phyloP scores from a whole-genome alignment of 1,140 invertebrate genomes.

The Drosophila chauvacae region DNA sequence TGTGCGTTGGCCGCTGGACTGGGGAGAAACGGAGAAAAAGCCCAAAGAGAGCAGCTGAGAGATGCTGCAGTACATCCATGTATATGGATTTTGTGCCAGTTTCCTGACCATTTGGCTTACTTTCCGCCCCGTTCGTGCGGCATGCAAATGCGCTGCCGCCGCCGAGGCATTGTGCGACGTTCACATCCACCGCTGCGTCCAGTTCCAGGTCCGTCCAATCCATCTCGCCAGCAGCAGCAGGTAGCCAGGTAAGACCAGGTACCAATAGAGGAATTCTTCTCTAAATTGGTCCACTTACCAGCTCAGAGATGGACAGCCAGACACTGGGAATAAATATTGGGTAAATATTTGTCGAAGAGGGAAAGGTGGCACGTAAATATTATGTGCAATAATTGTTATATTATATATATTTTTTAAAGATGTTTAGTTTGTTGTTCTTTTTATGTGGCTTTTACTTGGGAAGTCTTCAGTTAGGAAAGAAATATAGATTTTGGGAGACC shows the following conservation, averaged over 20 bases:
- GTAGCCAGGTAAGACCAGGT: conserved; percentile 23
- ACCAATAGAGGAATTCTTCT: conserved; percentile 36
- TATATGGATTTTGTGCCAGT: conserved; percentile 49
- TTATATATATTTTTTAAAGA: neutral
- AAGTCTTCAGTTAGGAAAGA: no score
- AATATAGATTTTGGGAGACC: no score
- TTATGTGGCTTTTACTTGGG: no score
- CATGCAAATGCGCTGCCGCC: conserved; percentile 63
- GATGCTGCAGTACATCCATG: conserved; percentile 35
- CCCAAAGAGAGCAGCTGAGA: neutral
- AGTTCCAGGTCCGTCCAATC: conserved; percentile 12
- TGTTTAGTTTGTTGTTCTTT: no score
- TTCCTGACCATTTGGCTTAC: conserved; percentile 78
- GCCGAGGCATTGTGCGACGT: conserved; percentile 49
- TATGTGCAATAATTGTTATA: neutral
- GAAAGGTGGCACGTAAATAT: neutral
- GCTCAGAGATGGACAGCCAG: neutral
- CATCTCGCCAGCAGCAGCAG: conserved; percentile 13
- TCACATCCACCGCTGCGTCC: conserved; percentile 27
- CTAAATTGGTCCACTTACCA: conserved; percentile 46
- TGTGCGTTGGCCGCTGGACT: conserved; percentile 57
- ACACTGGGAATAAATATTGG: conserved; percentile 11
- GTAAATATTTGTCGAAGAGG: neutral
- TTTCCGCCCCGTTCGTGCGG: conserved; percentile 48
- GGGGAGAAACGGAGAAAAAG: neutral